A percentile compares a stretch with the other conserved stretches of the same genome.
phyloP scores from a whole-genome alignment of 2,888 invertebrate species.

The Nomada fabriciana region DNA sequence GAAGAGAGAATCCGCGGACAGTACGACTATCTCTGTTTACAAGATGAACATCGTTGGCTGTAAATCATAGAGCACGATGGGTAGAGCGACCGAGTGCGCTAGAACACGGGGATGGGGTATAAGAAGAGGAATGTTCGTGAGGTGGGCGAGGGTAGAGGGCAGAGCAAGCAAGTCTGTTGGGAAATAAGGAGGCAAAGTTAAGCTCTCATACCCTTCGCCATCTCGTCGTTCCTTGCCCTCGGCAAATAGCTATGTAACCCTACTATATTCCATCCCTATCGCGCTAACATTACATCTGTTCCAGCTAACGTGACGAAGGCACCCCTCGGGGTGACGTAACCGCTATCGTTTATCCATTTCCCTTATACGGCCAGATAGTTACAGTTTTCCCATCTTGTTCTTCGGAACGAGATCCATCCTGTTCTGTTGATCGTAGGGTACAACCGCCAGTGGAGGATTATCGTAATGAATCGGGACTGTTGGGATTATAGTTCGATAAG shows the following conservation, averaged over 20 bases:
- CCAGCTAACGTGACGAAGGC: conserved; percentile 68
- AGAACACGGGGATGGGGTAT: conserved; percentile 61
- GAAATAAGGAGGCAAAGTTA: conserved; percentile 84
- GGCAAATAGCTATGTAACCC: conserved; percentile 81
- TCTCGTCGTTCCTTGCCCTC: conserved; percentile 74
- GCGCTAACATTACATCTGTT: conserved; percentile 63
- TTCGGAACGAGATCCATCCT: conserved; percentile 32
- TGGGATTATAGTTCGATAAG: background rate
- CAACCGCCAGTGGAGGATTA: conserved; percentile 29
- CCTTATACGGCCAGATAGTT: conserved; percentile 49
- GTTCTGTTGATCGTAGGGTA: conserved; percentile 39
- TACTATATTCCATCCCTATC: conserved; percentile 72
- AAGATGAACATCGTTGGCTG: conserved; percentile 80
- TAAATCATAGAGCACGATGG: conserved; percentile 78
- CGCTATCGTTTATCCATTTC: conserved; percentile 69
- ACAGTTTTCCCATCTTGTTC: conserved; percentile 22
- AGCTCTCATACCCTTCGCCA: conserved; percentile 69
- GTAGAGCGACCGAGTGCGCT: conserved; percentile 68
- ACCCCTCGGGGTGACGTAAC: conserved; percentile 61
- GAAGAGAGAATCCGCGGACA: conserved; percentile 57
- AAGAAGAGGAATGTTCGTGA: conserved; percentile 72
- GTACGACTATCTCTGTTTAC: conserved; percentile 69
- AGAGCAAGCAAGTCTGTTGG: conserved; percentile 80
- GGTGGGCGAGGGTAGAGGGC: conserved; percentile 67
- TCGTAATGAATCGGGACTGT: background rate